These are phyloP conservation scores for Nannospalax galili DNA, from an alignment of 2,113 vertebrate species.

Conservation along the genomic window DNA sequence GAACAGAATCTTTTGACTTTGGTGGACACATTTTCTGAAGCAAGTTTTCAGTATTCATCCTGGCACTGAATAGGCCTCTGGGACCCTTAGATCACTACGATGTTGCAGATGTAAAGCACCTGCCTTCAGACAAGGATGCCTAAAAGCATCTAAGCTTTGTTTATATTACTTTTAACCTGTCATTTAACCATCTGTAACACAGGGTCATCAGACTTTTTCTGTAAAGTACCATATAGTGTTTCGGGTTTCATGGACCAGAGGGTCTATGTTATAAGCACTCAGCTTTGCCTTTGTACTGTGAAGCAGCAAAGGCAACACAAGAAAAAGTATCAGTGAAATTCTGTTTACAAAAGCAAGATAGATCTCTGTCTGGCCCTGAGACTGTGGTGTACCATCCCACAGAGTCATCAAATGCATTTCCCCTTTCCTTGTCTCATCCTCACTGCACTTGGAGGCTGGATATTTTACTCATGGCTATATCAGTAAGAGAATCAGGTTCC, in stretches of 20 bases:
- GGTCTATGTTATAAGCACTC: background rate
- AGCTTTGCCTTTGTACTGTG: background rate
- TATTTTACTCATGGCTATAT: background rate
- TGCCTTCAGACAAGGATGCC: background rate
- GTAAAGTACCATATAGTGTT: background rate
- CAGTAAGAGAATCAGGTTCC: background rate
- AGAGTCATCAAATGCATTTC: background rate
- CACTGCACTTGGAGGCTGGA: background rate
- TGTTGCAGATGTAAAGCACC: background rate
- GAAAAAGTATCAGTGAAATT: background rate
- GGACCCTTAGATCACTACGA: background rate
- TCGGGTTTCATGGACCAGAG: background rate
- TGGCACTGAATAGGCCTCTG: background rate
- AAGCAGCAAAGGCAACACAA: background rate
- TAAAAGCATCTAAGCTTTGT: background rate
- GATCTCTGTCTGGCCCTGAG: background rate
- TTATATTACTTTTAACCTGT: background rate
- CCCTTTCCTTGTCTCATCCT: background rate
- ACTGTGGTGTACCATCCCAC: background rate
- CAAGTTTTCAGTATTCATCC: background rate
- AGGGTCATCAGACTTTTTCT: background rate
- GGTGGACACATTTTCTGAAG: background rate
- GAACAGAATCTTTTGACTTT: background rate
- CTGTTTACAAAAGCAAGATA: background rate
- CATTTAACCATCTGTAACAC: background rate